phyloP scores from a whole-genome alignment of 2,797 vertebrate genomes.

The Podarcis lilfordi region DNA sequence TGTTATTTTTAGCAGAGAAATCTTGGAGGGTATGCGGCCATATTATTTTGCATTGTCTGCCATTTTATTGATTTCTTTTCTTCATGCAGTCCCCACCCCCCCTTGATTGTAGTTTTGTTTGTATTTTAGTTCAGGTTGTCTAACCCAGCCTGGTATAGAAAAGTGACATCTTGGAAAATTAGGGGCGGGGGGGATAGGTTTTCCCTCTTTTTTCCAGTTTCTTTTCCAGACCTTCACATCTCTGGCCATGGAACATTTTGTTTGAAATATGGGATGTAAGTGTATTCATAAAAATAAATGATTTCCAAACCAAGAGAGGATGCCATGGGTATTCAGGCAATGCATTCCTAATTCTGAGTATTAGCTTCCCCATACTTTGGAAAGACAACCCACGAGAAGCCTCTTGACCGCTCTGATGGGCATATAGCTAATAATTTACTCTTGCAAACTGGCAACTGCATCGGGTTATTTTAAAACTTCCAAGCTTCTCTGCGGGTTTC shows the following conservation, averaged over 20 bases:
- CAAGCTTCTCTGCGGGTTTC: not conserved
- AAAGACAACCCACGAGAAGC: conserved; percentile 19
- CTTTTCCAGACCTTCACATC: no score
- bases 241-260: not conserved
- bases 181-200: no score
- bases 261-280: not conserved
- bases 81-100: not conserved
- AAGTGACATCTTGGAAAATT: no score
- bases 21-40: no score
- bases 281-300: not conserved
- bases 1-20: no score
- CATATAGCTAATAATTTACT: conserved; percentile 31
- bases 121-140: not conserved
- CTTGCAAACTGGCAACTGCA: not conserved
- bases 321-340: conserved; percentile 25
- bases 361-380: conserved; percentile 30
- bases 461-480: conserved; percentile 10
- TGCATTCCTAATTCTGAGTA: conserved; percentile 45
- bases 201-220: no score
- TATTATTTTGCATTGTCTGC: not conserved
- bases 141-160: no score
- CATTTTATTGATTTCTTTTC: not conserved
- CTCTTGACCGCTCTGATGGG: not conserved
- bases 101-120: not conserved
- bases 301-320: not conserved